phyloP scores from a whole-genome alignment of 53 echinoderm and acorn worm genomes.

The Crossaster papposus region DNA sequence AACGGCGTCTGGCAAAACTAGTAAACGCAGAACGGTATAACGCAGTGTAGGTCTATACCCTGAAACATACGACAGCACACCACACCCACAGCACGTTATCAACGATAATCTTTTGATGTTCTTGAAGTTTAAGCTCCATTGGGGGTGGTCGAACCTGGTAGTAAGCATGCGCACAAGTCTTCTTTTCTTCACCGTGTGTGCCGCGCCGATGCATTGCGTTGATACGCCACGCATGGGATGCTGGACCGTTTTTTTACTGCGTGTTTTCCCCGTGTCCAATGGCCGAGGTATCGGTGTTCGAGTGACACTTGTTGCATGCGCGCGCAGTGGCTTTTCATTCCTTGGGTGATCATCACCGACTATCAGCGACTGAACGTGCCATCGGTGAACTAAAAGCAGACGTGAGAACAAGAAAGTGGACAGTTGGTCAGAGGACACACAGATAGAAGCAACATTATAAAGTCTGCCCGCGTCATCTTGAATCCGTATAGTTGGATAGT shows the following conservation, averaged over 20 bases:
- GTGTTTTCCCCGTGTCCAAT: background rate
- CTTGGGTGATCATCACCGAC: conserved; percentile 26
- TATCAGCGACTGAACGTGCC: background rate
- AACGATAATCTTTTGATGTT: conserved; percentile 23
- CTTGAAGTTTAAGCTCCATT: conserved; percentile 8
- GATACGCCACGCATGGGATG: conserved; percentile 29
- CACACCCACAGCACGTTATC: conserved; percentile 10
- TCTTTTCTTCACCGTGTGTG: background rate
- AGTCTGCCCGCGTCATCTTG: background rate
- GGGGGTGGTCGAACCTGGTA: background rate
- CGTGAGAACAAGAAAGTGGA: background rate
- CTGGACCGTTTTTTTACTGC: background rate
- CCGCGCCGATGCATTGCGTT: conserved; percentile 20
- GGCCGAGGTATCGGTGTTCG: background rate
- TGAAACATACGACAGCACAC: background rate
- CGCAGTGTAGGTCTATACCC: background rate
- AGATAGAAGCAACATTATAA: background rate
- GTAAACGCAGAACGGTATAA: background rate
- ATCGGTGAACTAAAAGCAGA: conserved; percentile 2
- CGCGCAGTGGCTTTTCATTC: conserved; percentile 39
- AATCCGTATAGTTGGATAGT: background rate
- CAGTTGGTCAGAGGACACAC: conserved; percentile 34
- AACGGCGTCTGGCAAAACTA: conserved; percentile 42
- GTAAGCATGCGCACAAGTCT: conserved; percentile 5
- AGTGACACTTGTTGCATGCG: conserved; percentile 65